A percentile compares a stretch with the other conserved stretches of the same genome.
Evolutionary conservation across 2,888 invertebrate species (phyloP).

Genomic region (Heliconius hortense): DNA sequence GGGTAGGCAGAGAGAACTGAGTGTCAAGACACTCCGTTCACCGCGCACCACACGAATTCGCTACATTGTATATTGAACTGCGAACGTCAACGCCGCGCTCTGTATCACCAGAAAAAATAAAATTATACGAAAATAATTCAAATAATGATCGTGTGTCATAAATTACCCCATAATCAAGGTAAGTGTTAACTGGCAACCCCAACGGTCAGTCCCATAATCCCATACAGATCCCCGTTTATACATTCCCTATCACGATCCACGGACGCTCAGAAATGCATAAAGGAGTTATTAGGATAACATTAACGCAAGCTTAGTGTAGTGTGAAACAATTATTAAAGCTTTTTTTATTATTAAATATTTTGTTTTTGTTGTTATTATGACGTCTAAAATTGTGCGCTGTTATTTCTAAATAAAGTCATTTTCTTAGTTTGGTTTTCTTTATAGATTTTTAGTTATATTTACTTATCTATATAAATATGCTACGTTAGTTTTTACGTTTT

Average conservation of each 20-base stretch:
- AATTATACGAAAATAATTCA: background rate
- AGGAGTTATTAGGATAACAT: slow-evolving; percentile 24
- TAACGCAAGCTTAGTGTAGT: slow-evolving; percentile 4
- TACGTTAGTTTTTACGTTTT: no score
- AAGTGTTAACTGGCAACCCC: slow-evolving; percentile 25
- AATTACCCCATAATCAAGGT: slow-evolving; percentile 22
- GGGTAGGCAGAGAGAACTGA: background rate
- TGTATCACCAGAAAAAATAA: background rate
- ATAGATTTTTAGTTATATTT: no score
- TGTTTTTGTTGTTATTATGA: no score
- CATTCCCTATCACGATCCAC: slow-evolving; percentile 23
- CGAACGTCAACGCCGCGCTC: background rate
- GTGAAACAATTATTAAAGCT: slow-evolving; percentile 2
- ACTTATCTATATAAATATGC: no score
- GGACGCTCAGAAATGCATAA: slow-evolving; percentile 35
- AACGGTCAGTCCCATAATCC: slow-evolving; percentile 39
- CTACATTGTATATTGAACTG: background rate
- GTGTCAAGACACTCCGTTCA: background rate
- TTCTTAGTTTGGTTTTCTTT: no score
- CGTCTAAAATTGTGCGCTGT: no score
- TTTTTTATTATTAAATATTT: no score
- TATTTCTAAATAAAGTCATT: no score
- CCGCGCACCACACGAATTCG: no score
- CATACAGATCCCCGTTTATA: slow-evolving; percentile 33
- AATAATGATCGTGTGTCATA: background rate